Evolutionary conservation across 2,113 vertebrate species (phyloP).

Genomic region (Chaetodon trifascialis): DNA sequence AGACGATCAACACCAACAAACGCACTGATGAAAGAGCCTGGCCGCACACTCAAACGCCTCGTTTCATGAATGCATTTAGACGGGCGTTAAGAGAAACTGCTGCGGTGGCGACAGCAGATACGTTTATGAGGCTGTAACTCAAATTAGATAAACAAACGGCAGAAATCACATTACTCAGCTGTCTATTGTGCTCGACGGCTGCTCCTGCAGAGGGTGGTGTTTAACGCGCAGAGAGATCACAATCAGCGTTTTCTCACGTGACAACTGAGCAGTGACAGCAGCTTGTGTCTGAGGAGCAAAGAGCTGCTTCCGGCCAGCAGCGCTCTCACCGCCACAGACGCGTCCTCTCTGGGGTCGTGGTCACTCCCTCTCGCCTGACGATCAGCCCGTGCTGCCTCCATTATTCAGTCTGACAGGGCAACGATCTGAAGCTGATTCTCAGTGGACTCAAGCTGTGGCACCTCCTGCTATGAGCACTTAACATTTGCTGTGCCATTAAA

Average conservation of each 20-base stretch:
- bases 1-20: slow-evolving; percentile 54
- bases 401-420: too few species aligned
- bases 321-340: too few species aligned
- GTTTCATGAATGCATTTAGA: slow-evolving; percentile 47
- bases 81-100: slow-evolving; percentile 48
- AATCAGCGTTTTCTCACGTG: background rate
- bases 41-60: slow-evolving; percentile 46
- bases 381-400: too few species aligned
- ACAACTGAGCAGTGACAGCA: too few species aligned
- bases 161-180: slow-evolving; percentile 26
- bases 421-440: too few species aligned
- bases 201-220: background rate
- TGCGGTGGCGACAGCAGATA: slow-evolving; percentile 64
- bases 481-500: too few species aligned
- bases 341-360: too few species aligned
- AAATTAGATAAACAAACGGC: slow-evolving; percentile 62
- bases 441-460: too few species aligned
- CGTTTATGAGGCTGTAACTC: slow-evolving; percentile 60
- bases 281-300: too few species aligned
- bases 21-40: slow-evolving; percentile 55
- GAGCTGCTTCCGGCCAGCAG: background rate
- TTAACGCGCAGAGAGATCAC: background rate
- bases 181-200: slow-evolving; percentile 2
- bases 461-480: too few species aligned
- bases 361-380: too few species aligned